phyloP scores from a whole-genome alignment of 2,888 invertebrate species.

The Mesochorus sp. region DNA sequence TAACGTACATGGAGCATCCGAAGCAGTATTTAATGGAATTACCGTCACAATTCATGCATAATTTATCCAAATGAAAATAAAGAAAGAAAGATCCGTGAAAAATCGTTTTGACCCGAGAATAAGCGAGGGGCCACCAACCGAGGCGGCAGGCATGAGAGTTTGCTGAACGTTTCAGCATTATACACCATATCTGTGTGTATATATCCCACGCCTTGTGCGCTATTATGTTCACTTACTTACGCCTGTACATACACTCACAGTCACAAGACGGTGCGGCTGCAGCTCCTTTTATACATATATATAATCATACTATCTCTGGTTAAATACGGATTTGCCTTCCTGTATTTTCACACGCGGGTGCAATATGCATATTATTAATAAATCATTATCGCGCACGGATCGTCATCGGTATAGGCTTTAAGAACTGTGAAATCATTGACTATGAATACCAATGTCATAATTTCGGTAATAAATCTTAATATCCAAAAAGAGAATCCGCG shows the following conservation, averaged over 20 bases:
- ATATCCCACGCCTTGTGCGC: slow-evolving; percentile 1
- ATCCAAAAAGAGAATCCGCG: too few species aligned
- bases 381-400: slow-evolving; percentile 1
- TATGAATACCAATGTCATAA: neutral
- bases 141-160: slow-evolving; percentile 9
- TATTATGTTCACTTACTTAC: slow-evolving; percentile 14
- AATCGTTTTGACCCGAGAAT: slow-evolving; percentile 42
- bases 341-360: slow-evolving; percentile 16
- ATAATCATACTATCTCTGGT: neutral
- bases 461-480: too few species aligned
- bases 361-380: slow-evolving; percentile 17
- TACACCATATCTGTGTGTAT: neutral
- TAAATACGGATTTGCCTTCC: slow-evolving; percentile 9
- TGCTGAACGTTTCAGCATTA: neutral
- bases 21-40: slow-evolving; percentile 30
- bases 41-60: slow-evolving; percentile 40
- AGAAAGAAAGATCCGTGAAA: slow-evolving; percentile 37
- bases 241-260: slow-evolving; percentile 7
- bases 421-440: neutral
- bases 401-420: neutral
- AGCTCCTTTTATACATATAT: neutral
- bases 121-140: slow-evolving; percentile 24
- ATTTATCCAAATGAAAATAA: slow-evolving; percentile 25
- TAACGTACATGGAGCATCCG: neutral
- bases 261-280: neutral